A percentile compares a stretch with the other conserved stretches of the same genome.
Conservation (phyloP, 2,113 vertebrate species). For the Ia io region DNA sequence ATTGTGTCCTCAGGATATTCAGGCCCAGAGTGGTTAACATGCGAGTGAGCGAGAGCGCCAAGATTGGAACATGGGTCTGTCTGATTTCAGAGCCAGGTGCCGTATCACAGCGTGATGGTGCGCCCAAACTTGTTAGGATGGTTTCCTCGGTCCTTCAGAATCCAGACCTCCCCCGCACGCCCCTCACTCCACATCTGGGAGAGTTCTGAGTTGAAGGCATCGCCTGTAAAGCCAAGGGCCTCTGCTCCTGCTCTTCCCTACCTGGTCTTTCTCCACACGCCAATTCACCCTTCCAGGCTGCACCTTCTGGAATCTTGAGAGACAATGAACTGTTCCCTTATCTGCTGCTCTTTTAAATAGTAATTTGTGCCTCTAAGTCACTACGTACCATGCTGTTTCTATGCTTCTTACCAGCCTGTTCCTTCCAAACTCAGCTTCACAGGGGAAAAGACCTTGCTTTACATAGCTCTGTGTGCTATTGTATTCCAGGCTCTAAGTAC, state of each 20-base stretch:
- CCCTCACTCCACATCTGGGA: neutral
- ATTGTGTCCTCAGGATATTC: neutral
- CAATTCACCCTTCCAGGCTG: neutral
- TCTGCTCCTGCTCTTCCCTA: neutral
- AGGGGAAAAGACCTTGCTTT: neutral
- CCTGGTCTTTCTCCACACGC: neutral
- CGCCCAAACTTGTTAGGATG: neutral
- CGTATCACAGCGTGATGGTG: accelerated
- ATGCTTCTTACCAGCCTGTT: neutral
- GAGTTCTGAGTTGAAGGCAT: neutral
- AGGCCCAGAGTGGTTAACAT: neutral
- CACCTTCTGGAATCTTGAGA: neutral
- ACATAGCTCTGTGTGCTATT: neutral
- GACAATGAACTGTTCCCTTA: neutral
- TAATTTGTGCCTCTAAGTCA: neutral
- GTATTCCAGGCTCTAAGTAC: neutral
- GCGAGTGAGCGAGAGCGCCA: neutral
- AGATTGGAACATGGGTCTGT: neutral
- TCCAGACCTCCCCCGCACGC: too few species aligned
- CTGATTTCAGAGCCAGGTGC: neutral
- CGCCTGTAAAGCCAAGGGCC: neutral
- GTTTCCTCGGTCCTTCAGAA: neutral
- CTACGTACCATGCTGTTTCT: neutral
- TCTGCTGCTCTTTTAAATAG: neutral
- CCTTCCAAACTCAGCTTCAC: neutral